Evolutionary conservation across 2,113 vertebrate species (phyloP), one percentile per base, ranked within the genome.

Genomic region (Sylvilagus bachmani): DNA sequence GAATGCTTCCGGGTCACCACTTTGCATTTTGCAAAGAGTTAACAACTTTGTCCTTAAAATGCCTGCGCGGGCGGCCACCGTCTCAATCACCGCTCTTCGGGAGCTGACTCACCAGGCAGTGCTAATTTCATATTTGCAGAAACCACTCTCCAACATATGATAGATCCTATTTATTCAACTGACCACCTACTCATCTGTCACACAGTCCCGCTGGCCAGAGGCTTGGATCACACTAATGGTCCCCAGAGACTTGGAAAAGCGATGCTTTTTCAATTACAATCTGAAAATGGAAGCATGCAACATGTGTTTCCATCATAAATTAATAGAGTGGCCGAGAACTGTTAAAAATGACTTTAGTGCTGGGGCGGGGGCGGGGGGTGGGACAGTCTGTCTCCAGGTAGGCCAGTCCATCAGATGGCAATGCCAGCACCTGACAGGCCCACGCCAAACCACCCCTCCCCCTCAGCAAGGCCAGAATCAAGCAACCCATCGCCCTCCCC

Each of bases 71-170:
- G 96, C 93, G 95, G 78, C 51, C 64, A 75, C 4, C 38, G 91
- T 36, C 74, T 88, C 75, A 70, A 95, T 70, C 25, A 27, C 90
- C 82, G 21, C 89, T 86, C 85, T 90, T 84, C 88, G 95, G 92
- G 85, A 90, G 75, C 81, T 92, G 96, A 97, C 94, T 97, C 96
- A 95, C 21, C 5, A 36, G 71, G 74, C 82, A 85, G 64, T 82
- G 31, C 90, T 97, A 95, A 95, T 96, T 96, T 96, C 78, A 92
- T 90, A 95, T 93, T 97, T 96, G 82, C 94, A 97, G 92, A 94
- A 97, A 74, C 82, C 67, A 24, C 81, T 88, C 87, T 95, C 90
- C 8, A 12, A 66, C 29, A 79, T 88, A 86, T 6, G 79, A 89
- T 31, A 88, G 94, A 89, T 64, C 61, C 70, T 83, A 83, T 82